Conservation (phyloP, 2,797 vertebrate genomes). For the Hapalemur alaotrensis region DNA sequence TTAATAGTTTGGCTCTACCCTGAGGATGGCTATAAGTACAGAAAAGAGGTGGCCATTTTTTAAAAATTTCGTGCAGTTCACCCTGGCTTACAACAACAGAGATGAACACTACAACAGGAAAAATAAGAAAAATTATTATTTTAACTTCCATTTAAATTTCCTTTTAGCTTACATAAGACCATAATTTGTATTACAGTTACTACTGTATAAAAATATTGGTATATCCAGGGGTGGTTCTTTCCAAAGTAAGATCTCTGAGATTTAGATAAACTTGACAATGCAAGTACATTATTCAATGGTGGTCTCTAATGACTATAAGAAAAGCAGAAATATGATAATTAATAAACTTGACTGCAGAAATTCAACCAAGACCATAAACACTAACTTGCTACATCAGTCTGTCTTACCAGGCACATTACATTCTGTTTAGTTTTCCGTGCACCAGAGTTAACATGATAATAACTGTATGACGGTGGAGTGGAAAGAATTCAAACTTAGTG, state of each 20-base stretch:
- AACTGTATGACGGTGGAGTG: neutral
- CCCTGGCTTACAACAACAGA: neutral
- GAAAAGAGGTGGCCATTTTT: neutral
- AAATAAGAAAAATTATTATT: neutral
- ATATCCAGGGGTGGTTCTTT: neutral
- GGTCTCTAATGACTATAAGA: neutral
- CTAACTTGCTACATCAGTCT: neutral
- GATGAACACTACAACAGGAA: neutral
- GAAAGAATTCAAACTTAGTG: neutral
- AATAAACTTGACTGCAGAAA: slow-evolving; percentile 21
- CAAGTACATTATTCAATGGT: neutral
- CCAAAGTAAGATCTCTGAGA: neutral
- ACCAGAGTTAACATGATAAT: neutral
- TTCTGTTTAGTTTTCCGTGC: neutral
- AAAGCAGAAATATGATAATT: neutral
- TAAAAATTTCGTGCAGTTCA: neutral
- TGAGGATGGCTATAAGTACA: neutral
- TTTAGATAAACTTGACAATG: neutral
- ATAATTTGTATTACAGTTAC: neutral
- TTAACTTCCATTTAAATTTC: neutral
- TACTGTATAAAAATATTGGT: neutral
- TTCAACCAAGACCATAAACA: neutral
- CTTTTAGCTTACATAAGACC: neutral
- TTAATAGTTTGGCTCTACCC: neutral
- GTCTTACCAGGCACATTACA: neutral